Conservation (phyloP, 2,113 vertebrate species). For the Dipodomys spectabilis region DNA sequence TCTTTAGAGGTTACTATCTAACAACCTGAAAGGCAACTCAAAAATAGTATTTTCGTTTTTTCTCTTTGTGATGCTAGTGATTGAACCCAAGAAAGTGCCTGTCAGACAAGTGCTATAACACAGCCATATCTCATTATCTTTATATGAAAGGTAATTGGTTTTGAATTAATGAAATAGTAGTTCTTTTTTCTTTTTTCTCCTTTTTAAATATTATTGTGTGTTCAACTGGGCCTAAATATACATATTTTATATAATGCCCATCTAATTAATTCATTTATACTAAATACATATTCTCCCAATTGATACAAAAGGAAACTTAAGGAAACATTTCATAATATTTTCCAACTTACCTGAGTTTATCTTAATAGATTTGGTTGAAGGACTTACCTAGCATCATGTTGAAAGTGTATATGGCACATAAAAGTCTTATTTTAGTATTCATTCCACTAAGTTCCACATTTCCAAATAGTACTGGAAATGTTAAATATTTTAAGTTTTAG, state of each 20-base stretch:
- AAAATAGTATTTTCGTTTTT: slow-evolving; percentile 9
- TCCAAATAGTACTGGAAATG: slow-evolving; percentile 71
- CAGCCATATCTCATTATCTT: not conserved
- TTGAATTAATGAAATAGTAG: slow-evolving; percentile 48
- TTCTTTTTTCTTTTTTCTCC: slow-evolving; percentile 4
- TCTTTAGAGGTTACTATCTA: not conserved
- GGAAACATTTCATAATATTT: slow-evolving; percentile 65
- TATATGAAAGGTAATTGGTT: slow-evolving; percentile 35
- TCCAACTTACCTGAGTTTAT: slow-evolving; percentile 64
- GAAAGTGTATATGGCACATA: slow-evolving; percentile 49
- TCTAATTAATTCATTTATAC: slow-evolving; percentile 34
- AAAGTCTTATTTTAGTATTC: slow-evolving; percentile 57
- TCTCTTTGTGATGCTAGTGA: not conserved
- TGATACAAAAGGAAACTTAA: slow-evolving; percentile 62
- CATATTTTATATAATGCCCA: slow-evolving; percentile 37
- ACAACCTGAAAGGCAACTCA: slow-evolving; percentile 2
- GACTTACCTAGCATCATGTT: slow-evolving; percentile 36
- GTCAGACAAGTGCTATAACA: not conserved
- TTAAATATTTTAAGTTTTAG: slow-evolving; percentile 75
- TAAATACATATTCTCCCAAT: slow-evolving; percentile 59
- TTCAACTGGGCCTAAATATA: slow-evolving; percentile 39
- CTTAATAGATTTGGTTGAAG: slow-evolving; percentile 65
- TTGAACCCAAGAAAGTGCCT: not conserved
- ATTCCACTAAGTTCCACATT: slow-evolving; percentile 64
- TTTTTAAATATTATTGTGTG: slow-evolving; percentile 39